Percentiles rank a stretch among this genome's conserved stretches.
Evolutionary conservation across 2,113 vertebrate genomes (phyloP).

Genomic region (Tragulus kanchil): DNA sequence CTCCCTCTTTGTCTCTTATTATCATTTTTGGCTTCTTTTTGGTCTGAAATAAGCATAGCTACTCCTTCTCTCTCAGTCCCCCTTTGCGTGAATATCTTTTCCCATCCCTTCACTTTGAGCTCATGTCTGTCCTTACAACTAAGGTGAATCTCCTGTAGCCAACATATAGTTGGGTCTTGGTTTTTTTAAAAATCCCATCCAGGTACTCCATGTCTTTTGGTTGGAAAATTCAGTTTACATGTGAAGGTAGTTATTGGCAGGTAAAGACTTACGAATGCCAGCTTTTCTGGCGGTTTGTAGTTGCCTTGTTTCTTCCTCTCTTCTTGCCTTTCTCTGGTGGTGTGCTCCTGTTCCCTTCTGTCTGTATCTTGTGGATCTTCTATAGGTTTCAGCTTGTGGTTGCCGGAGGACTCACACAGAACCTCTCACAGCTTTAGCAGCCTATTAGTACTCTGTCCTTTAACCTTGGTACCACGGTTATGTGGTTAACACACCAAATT

Average conservation of each 20-base stretch:
- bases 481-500: background rate
- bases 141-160: background rate
- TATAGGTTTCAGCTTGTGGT: background rate
- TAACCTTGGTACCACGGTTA: background rate
- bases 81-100: background rate
- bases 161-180: background rate
- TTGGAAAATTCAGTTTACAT: background rate
- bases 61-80: background rate
- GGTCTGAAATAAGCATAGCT: background rate
- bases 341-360: background rate
- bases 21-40: background rate
- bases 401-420: background rate
- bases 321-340: background rate
- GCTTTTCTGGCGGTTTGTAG: background rate
- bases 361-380: background rate
- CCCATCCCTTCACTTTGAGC: background rate
- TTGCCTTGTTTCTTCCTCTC: background rate
- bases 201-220: background rate
- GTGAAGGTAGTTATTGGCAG: background rate
- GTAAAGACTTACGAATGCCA: fast-evolving
- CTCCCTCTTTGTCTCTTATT: background rate
- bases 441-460: background rate
- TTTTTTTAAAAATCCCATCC: background rate
- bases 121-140: background rate
- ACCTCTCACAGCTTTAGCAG: background rate